Evolutionary conservation across 2,797 vertebrate genomes (phyloP).

Genomic region (Huso huso): DNA sequence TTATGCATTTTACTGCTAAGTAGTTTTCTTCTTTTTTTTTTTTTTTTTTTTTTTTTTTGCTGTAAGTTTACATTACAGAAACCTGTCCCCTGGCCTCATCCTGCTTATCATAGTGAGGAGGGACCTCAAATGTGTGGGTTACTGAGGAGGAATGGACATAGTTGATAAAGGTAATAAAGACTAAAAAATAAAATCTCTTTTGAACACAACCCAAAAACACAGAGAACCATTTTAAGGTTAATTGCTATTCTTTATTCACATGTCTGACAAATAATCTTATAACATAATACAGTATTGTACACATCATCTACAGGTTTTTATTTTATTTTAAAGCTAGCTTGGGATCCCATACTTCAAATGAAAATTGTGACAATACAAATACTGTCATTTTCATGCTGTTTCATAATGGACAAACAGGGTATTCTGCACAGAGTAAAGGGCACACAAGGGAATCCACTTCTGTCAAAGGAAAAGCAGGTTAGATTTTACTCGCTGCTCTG

Average conservation of each 20-base stretch:
- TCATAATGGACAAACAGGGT: not conserved
- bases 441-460: not conserved
- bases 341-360: not conserved
- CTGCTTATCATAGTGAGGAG: not conserved
- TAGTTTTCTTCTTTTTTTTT: too few species aligned
- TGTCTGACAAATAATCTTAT: conserved; percentile 10
- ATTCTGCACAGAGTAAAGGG: not conserved
- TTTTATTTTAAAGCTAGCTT: conserved; percentile 1
- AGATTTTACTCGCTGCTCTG: not conserved
- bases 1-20: too few species aligned
- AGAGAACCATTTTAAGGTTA: not conserved
- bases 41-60: too few species aligned
- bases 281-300: conserved; percentile 1
- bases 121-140: not conserved
- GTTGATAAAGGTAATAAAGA: not conserved
- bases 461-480: not conserved
- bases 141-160: not conserved
- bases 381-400: not conserved
- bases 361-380: conserved; percentile 4
- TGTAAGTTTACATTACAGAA: not conserved
- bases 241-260: conserved; percentile 18
- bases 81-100: not conserved
- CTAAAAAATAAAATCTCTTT: not conserved
- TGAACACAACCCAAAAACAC: conserved; percentile 3
- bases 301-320: not conserved